These are phyloP conservation scores for Ostrea denselamellosa DNA, from an alignment of 1,140 invertebrate genomes.

Conservation along the genomic window DNA sequence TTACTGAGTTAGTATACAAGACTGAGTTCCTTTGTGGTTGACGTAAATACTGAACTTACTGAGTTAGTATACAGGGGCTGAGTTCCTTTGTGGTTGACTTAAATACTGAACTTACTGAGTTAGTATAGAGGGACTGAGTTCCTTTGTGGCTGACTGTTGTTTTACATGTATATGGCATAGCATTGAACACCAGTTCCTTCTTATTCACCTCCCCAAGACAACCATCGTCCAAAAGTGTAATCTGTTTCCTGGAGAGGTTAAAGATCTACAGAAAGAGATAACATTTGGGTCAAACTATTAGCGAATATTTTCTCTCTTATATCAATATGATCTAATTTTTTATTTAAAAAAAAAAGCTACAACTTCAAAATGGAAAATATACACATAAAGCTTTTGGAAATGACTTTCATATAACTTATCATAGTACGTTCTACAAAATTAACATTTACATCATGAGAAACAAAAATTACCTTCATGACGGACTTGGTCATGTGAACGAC, in stretches of 20 bases:
- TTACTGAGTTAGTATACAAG: background rate
- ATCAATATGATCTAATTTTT: too few species aligned
- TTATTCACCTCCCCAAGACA: conserved; percentile 55
- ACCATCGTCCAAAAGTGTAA: conserved; percentile 55
- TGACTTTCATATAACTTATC: too few species aligned
- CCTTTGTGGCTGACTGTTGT: conserved; percentile 11
- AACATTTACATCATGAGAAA: background rate
- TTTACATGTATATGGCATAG: conserved; percentile 51
- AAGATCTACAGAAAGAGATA: conserved; percentile 52
- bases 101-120: background rate
- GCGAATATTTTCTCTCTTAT: too few species aligned
- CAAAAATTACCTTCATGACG: conserved; percentile 36
- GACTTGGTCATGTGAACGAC: conserved; percentile 32
- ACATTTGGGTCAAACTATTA: too few species aligned
- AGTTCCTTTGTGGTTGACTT: background rate
- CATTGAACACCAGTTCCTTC: conserved; percentile 54
- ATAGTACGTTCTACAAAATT: too few species aligned
- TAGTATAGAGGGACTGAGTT: background rate
- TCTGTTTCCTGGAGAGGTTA: conserved; percentile 56
- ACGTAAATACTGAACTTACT: background rate
- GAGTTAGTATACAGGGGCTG: background rate
- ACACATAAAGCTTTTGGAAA: too few species aligned
- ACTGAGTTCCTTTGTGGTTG: background rate
- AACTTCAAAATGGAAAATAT: too few species aligned
- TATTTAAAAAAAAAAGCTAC: too few species aligned